Conservation (phyloP, 2,888 invertebrate genomes). For the Scaptomyza cyrtandrae region DNA sequence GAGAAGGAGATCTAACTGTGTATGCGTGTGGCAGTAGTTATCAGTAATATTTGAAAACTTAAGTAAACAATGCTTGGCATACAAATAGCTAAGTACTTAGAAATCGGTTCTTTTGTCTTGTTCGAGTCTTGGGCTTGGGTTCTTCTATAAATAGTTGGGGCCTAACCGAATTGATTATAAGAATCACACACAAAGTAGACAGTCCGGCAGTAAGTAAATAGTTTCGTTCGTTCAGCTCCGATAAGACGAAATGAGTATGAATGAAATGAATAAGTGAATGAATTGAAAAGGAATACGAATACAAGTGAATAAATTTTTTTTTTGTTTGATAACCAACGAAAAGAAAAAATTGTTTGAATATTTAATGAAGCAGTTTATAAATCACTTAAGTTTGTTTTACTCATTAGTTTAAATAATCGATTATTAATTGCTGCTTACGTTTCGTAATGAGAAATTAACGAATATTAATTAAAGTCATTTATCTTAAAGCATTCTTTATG, state of each 20-base stretch:
- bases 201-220: conserved; percentile 8
- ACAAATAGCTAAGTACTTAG: conserved; percentile 10
- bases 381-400: too few relatives aligned
- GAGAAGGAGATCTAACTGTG: background rate
- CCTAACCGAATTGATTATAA: conserved; percentile 47
- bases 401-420: too few relatives aligned
- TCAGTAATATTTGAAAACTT: conserved; percentile 2
- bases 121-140: background rate
- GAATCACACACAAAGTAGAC: conserved; percentile 26
- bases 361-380: background rate
- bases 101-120: conserved; percentile 11
- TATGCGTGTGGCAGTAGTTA: background rate
- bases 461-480: too few relatives aligned
- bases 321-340: conserved; percentile 15
- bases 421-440: too few relatives aligned
- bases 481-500: too few relatives aligned
- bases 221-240: conserved; percentile 38
- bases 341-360: conserved; percentile 3
- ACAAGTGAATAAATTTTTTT: conserved; percentile 9
- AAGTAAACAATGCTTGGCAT: conserved; percentile 1
- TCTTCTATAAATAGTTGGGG: conserved; percentile 44
- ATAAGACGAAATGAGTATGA: conserved; percentile 29
- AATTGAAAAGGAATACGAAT: conserved; percentile 5
- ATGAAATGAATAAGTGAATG: conserved; percentile 45
- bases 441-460: too few relatives aligned